Percentiles rank a stretch among this genome's conserved stretches.
Conservation (phyloP, 2,888 invertebrate species). For the Cantharis rustica region DNA sequence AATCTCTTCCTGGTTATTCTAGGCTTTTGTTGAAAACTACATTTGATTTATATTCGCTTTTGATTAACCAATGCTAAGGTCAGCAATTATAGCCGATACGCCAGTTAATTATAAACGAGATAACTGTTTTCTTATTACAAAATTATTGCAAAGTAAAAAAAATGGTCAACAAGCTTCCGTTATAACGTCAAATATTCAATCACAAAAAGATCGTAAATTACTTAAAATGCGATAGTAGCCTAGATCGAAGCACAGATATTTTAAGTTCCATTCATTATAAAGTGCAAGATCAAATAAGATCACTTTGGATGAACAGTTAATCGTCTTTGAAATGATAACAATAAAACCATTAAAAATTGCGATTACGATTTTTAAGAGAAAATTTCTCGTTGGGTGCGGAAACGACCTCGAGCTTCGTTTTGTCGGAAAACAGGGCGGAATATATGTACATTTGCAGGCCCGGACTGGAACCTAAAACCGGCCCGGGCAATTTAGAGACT, state of each 20-base stretch:
- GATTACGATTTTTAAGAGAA: not conserved
- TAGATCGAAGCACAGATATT: not conserved
- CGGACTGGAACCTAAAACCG: too few relatives aligned
- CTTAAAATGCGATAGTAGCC: not conserved
- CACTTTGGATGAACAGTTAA: not conserved
- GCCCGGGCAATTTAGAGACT: too few relatives aligned
- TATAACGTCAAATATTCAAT: not conserved
- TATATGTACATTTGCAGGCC: not conserved
- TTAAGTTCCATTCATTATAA: slow-evolving; percentile 1
- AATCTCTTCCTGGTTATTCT: slow-evolving; percentile 30
- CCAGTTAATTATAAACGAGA: not conserved
- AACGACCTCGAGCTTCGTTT: not conserved
- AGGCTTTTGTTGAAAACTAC: slow-evolving; percentile 14
- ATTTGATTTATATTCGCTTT: slow-evolving; percentile 13
- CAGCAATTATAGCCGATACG: not conserved
- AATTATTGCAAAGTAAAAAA: not conserved
- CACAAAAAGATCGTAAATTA: not conserved
- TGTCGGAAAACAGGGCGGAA: not conserved
- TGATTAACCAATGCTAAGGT: slow-evolving; percentile 4
- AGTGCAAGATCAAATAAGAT: not conserved
- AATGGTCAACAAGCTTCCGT: not conserved
- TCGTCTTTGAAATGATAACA: not conserved
- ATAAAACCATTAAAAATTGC: not conserved
- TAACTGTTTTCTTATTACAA: not conserved
- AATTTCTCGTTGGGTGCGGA: not conserved